Conservation (phyloP, 1,140 invertebrate genomes). For the Heliconius hermathena region DNA sequence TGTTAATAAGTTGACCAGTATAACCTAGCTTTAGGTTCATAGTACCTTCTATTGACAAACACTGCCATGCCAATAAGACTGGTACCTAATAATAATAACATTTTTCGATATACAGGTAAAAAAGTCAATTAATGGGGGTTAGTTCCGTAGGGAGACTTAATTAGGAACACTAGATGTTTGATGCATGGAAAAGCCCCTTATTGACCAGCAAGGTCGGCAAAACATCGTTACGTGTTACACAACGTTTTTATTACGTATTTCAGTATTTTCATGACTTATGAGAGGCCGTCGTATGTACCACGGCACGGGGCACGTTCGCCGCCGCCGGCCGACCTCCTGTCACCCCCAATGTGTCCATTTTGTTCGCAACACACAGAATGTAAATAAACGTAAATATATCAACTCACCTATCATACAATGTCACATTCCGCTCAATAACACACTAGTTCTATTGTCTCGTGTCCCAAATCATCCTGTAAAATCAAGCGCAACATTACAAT, state of each 20-base stretch:
- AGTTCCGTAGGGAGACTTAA: not conserved
- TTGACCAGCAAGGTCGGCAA: slow-evolving; percentile 62
- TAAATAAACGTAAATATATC: slow-evolving; percentile 74
- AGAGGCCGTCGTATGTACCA: slow-evolving; percentile 28
- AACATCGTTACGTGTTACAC: slow-evolving; percentile 72
- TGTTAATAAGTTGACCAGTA: slow-evolving; percentile 4
- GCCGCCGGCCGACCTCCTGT: slow-evolving; percentile 58
- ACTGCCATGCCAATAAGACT: slow-evolving; percentile 35
- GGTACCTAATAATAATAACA: not conserved
- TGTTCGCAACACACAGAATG: slow-evolving; percentile 64
- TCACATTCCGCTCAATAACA: slow-evolving; percentile 81
- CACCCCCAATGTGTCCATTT: slow-evolving; percentile 71
- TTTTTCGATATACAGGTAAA: not conserved
- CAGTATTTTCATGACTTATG: slow-evolving; percentile 36
- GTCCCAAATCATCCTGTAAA: slow-evolving; percentile 76
- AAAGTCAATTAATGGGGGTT: not conserved
- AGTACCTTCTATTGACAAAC: slow-evolving; percentile 38
- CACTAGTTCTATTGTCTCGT: slow-evolving; percentile 72
- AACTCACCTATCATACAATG: slow-evolving; percentile 80
- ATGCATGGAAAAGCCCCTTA: slow-evolving; percentile 50
- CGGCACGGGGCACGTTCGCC: slow-evolving; percentile 51
- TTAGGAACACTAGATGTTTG: slow-evolving; percentile 29
- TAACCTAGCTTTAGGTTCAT: slow-evolving; percentile 14
- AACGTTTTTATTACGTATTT: slow-evolving; percentile 55
- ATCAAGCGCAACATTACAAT: slow-evolving; percentile 77